phyloP scores from a whole-genome alignment of 2,113 vertebrate genomes.

The Scortum barcoo region DNA sequence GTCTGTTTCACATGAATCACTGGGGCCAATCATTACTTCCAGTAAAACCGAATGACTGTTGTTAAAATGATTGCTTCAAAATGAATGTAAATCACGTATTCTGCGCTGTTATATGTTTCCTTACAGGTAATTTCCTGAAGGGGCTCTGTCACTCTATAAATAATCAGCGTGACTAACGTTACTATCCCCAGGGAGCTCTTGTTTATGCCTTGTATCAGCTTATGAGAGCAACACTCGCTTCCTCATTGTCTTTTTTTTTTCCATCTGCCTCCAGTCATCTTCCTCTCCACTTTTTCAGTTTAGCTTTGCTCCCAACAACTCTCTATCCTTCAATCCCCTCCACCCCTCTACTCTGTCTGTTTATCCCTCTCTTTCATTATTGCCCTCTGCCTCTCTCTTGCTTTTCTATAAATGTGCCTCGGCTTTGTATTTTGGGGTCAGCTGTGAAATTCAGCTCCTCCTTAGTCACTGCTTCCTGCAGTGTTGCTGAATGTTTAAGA shows the following conservation, averaged over 20 bases:
- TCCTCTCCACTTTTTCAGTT: conserved; percentile 19
- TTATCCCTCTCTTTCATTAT: background rate
- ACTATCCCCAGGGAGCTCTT: conserved; percentile 17
- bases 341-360: background rate
- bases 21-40: conserved; percentile 15
- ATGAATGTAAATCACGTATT: conserved; percentile 10
- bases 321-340: background rate
- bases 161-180: conserved; percentile 12
- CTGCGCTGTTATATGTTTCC: conserved; percentile 18
- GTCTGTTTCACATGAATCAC: conserved; percentile 22
- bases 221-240: conserved; percentile 24
- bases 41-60: conserved; percentile 9
- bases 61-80: conserved; percentile 34
- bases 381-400: background rate
- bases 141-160: conserved; percentile 30
- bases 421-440: conserved; percentile 32
- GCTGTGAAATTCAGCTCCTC: conserved; percentile 33
- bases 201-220: conserved; percentile 19
- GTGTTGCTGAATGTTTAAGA: conserved; percentile 39
- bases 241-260: conserved; percentile 36
- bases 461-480: conserved; percentile 18
- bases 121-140: conserved; percentile 53
- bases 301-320: background rate
- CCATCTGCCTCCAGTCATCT: conserved; percentile 18
- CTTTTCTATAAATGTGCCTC: background rate